Base-by-base conservation (phyloP, 2,797 vertebrate species). In the Dryobates pubescens region DNA sequence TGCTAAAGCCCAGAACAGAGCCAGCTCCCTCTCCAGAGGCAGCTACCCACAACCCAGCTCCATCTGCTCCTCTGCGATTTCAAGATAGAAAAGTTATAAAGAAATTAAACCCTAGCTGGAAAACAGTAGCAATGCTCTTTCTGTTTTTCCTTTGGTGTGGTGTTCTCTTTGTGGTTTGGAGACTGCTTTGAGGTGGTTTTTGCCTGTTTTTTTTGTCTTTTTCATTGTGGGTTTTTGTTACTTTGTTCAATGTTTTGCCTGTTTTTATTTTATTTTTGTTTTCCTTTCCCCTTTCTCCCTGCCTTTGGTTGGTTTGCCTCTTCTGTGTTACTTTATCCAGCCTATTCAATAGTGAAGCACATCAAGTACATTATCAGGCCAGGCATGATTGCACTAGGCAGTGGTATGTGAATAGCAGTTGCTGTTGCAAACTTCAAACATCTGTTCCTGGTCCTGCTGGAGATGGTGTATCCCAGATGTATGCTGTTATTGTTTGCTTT, bases 41-140 rank as follows among this genome's bases (percentile, higher is more conserved):
- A 34, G 16, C 27, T 45, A 3, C 20, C 17, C 11, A 13, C 0
- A 1, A 51, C 61, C 0, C 0, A 24, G 10, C 24, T 67, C 13
- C 7, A 57, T 4, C 24, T 30, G 53, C n/a, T 70, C n/a, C 36
- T 15, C 19, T 11, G 13, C 27, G 38, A 16, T 14, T 56, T 36
- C 36, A 24, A 36, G 43, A 30, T 30, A 69, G 36, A n/a, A 43
- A 73, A 10, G 6, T 41, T 34, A 26, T 22, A n/a, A 38, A 7
- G 32, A 54, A 72, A 65, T 29, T 23, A 69, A 54, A 27, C 12
- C 27, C 32, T 10, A 7, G 19, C 1, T 32, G 38, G 29, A 12
- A 12, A 47, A 13, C 82, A 29, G 10, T 2, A 32, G 14, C 1
- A 22, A 18, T 53, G 26, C 23, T 63, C 17, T 53, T 10, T 13